These are phyloP conservation scores for Synergus umbraculus DNA, from an alignment of 2,888 invertebrate species.

Conservation along the genomic window DNA sequence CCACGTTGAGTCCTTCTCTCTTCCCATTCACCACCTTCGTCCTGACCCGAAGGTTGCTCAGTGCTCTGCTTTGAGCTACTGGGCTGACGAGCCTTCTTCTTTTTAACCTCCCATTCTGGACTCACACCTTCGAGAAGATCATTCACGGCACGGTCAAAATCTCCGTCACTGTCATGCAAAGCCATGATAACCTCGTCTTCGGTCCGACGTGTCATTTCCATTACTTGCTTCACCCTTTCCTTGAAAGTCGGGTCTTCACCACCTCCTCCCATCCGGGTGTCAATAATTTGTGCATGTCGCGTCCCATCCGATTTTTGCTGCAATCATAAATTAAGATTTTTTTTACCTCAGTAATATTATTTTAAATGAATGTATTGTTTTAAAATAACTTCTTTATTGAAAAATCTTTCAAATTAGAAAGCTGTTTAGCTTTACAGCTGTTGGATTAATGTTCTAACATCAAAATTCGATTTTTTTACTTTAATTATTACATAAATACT, in stretches of 20 bases:
- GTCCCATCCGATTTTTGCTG: conserved; percentile 91
- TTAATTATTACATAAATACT: too few species aligned
- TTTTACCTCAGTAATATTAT: neutral
- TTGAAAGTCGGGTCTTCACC: conserved; percentile 82
- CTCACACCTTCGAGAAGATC: conserved; percentile 87
- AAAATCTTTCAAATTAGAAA: neutral
- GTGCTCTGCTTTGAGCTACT: conserved; percentile 76
- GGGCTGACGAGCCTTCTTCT: conserved; percentile 89
- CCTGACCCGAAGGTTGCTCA: conserved; percentile 77
- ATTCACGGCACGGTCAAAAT: conserved; percentile 89
- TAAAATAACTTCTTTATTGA: neutral
- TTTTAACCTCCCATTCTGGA: conserved; percentile 94
- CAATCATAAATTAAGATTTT: conserved; percentile 59
- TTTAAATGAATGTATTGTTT: neutral
- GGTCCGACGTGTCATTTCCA: conserved; percentile 93
- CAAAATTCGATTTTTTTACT: too few species aligned
- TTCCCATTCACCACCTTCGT: conserved; percentile 78
- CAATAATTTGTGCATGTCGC: conserved; percentile 90
- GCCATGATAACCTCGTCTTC: conserved; percentile 96
- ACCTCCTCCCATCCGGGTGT: conserved; percentile 82
- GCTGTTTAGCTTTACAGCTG: too few species aligned
- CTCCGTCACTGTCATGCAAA: conserved; percentile 94
- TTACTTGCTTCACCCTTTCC: conserved; percentile 88
- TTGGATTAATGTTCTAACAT: too few species aligned
- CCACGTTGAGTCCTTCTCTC: conserved; percentile 74